A percentile compares a stretch with the other conserved stretches of the same genome.
phyloP scores from a whole-genome alignment of 2,888 invertebrate genomes.

The Leucophora obtusa region DNA sequence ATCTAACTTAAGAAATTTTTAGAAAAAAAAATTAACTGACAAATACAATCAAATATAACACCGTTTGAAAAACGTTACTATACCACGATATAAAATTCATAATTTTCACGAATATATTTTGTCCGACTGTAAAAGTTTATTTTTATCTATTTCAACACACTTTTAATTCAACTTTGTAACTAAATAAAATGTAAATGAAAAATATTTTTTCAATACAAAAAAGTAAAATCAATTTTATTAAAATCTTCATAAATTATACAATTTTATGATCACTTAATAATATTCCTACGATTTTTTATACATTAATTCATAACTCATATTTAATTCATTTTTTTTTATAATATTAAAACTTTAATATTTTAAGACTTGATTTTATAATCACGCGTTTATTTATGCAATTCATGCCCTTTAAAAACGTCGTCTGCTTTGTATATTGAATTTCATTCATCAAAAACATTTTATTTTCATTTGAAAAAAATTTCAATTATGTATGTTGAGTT shows the following conservation, averaged over 20 bases:
- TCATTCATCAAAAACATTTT: constrained; percentile 35
- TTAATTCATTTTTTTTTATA: constrained; percentile 7
- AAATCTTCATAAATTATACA: constrained; percentile 55
- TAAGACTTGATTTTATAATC: constrained; percentile 49
- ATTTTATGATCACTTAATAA: constrained; percentile 49
- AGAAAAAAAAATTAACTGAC: too few species aligned
- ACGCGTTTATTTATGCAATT: constrained; percentile 16
- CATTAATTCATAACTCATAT: not conserved
- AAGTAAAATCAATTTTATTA: constrained; percentile 18
- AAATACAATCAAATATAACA: too few species aligned
- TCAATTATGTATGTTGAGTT: constrained; percentile 23
- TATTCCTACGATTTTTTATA: constrained; percentile 10
- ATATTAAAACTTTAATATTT: constrained; percentile 1
- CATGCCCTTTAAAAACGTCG: too few species aligned
- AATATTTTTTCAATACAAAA: constrained; percentile 8
- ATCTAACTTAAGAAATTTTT: too few species aligned
- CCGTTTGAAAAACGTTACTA: too few species aligned
- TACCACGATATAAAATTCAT: too few species aligned
- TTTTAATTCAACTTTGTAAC: not conserved
- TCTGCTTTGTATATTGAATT: constrained; percentile 6
- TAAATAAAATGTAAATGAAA: not conserved
- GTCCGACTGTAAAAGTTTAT: too few species aligned
- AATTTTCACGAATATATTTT: too few species aligned
- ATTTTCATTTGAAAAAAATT: not conserved
- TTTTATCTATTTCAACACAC: not conserved